Evolutionary conservation across 2,888 invertebrate species (phyloP).

Genomic region (Drosophila aldrichi): DNA sequence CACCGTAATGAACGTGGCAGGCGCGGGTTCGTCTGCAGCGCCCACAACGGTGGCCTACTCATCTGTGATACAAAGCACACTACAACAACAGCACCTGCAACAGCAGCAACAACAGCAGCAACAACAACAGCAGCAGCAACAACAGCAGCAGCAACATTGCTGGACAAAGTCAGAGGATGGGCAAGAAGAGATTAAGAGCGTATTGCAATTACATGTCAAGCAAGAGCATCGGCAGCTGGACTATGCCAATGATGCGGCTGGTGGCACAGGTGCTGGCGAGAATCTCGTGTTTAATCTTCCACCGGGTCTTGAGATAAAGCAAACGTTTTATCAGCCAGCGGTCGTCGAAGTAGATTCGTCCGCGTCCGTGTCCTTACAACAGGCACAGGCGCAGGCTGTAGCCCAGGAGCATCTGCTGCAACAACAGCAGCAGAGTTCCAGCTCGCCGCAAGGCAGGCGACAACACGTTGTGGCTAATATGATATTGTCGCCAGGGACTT

Average conservation of each 20-base stretch:
- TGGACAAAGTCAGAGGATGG: constrained; percentile 80
- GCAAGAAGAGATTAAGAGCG: constrained; percentile 82
- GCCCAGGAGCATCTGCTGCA: constrained; percentile 71
- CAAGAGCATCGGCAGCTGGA: constrained; percentile 83
- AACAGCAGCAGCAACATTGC: constrained; percentile 69
- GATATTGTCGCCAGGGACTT: constrained; percentile 82
- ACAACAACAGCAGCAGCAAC: constrained; percentile 65
- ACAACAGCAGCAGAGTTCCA: constrained; percentile 58
- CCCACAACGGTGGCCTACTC: constrained; percentile 90
- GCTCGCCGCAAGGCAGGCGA: constrained; percentile 59
- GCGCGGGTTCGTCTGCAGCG: constrained; percentile 81
- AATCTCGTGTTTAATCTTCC: constrained; percentile 83
- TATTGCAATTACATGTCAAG: constrained; percentile 82
- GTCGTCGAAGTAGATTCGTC: constrained; percentile 53
- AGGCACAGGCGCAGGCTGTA: constrained; percentile 49
- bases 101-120: constrained; percentile 62
- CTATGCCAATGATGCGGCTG: constrained; percentile 62
- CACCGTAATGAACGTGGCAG: constrained; percentile 72
- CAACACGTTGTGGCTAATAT: constrained; percentile 84
- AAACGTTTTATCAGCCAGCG: constrained; percentile 75
- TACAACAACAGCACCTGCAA: constrained; percentile 76
- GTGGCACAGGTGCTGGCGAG: constrained; percentile 71
- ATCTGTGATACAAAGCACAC: constrained; percentile 89
- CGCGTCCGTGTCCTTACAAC: constrained; percentile 55
- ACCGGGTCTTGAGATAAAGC: constrained; percentile 82